phyloP scores from a whole-genome alignment of 1,140 invertebrate genomes.

The Cecropterus lyciades region DNA sequence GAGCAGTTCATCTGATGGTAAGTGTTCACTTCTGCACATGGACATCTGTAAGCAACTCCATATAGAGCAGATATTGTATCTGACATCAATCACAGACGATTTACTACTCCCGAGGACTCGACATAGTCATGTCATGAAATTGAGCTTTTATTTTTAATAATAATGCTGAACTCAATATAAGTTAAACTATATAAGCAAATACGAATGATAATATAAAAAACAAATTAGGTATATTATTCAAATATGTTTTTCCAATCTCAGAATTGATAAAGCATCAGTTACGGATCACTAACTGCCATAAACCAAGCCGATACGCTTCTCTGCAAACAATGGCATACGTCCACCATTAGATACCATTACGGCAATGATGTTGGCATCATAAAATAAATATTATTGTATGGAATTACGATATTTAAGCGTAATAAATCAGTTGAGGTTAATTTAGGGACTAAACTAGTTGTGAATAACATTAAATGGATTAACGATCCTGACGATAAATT shows the following conservation, averaged over 20 bases:
- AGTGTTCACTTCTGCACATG: too few species aligned
- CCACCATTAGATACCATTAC: constrained; percentile 2
- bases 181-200: too few species aligned
- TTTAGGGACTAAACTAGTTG: neutral
- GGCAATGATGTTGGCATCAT: neutral
- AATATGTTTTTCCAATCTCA: neutral
- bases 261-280: neutral
- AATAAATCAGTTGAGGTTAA: constrained; percentile 7
- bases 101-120: too few species aligned
- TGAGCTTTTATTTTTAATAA: too few species aligned
- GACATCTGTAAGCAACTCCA: too few species aligned
- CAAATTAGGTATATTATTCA: neutral
- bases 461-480: neutral
- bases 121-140: too few species aligned
- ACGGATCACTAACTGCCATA: constrained; percentile 2
- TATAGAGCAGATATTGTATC: too few species aligned
- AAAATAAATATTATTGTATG: constrained; percentile 3
- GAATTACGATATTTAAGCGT: neutral
- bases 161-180: too few species aligned
- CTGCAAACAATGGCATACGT: neutral
- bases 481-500: neutral
- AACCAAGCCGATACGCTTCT: constrained; percentile 9
- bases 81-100: too few species aligned
- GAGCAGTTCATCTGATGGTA: too few species aligned
- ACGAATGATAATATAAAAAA: too few species aligned